Conservation (phyloP, 2,888 invertebrate genomes). For the Callimorpha dominula region DNA sequence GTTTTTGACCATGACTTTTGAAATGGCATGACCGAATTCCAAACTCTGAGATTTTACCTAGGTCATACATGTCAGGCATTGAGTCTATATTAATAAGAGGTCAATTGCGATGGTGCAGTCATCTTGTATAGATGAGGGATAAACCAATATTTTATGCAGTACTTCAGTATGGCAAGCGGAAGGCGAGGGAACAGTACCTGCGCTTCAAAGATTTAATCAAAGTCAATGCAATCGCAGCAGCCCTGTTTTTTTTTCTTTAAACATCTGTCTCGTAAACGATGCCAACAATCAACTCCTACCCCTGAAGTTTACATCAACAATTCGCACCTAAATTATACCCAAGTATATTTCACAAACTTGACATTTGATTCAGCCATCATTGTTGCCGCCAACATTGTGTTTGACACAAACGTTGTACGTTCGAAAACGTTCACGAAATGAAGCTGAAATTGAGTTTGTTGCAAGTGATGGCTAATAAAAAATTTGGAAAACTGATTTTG, state of each 20-base stretch:
- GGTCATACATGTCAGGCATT: too few relatives aligned
- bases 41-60: too few relatives aligned
- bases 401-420: slow-evolving; percentile 80
- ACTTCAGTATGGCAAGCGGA: too few relatives aligned
- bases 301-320: slow-evolving; percentile 18
- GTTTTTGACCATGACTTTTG: too few relatives aligned
- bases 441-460: slow-evolving; percentile 62
- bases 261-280: not conserved
- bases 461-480: slow-evolving; percentile 50
- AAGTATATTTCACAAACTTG: slow-evolving; percentile 47
- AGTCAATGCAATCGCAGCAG: not conserved
- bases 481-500: slow-evolving; percentile 42
- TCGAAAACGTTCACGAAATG: slow-evolving; percentile 61
- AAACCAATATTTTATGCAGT: too few relatives aligned
- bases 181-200: too few relatives aligned
- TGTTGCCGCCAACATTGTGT: slow-evolving; percentile 72
- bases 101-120: too few relatives aligned
- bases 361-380: slow-evolving; percentile 71
- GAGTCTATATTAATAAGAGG: too few relatives aligned
- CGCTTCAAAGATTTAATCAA: too few relatives aligned
- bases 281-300: slow-evolving; percentile 10
- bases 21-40: too few relatives aligned
- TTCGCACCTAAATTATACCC: slow-evolving; percentile 15
- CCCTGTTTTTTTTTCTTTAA: not conserved
- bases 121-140: too few relatives aligned